Base-by-base conservation (phyloP, 2,797 vertebrate species). In the Helostoma temminkii region DNA sequence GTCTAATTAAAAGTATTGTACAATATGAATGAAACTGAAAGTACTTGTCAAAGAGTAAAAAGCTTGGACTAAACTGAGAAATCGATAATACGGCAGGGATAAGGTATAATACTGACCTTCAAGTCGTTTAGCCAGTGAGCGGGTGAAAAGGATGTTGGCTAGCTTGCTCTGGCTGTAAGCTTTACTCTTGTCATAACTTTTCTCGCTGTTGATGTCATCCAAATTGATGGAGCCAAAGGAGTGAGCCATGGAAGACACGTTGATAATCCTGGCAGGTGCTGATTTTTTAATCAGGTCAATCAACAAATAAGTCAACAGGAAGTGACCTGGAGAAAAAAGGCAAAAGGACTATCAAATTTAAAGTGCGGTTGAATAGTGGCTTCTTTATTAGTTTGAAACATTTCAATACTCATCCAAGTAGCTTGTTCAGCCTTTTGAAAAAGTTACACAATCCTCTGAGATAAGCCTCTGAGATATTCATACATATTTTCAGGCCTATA, bases 131-230 rank as follows among this genome's bases (percentile, higher is more conserved):
- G 95, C 95, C 86, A 98, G 83, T 2, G 95, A 95, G 66, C 78
- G 93, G 7, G 95, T 95, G 88, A 97, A 98, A 57, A 97, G 95
- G 55, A 98, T 39, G 0, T 98, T 98, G 0, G 96, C 97, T 18
- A 98, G 63, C 49, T 98, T 98, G 93, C 97, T 98, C 84, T 98
- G 96, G 2, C 94, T 88, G 74, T 98, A 98, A 14, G 96, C 96
- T 0, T 85, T 82, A 6, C 55, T 75, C 9, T 94, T 77, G 3
- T 84, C 66, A 75, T 98, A 98, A 62, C 79, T 79, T 71, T 94
- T 96, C 89, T 98, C 96, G 0, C 97, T 95, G 2, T 98, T 96
- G 36, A 98, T 93, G 82, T 98, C 95, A 0, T 97, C 94, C 74
- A 98, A 94, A 30, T 95, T 92, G 75, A 98, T 97, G 66, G 88